Base-by-base conservation (phyloP, 2,113 vertebrate genomes). In the Herpetotheres cachinnans region DNA sequence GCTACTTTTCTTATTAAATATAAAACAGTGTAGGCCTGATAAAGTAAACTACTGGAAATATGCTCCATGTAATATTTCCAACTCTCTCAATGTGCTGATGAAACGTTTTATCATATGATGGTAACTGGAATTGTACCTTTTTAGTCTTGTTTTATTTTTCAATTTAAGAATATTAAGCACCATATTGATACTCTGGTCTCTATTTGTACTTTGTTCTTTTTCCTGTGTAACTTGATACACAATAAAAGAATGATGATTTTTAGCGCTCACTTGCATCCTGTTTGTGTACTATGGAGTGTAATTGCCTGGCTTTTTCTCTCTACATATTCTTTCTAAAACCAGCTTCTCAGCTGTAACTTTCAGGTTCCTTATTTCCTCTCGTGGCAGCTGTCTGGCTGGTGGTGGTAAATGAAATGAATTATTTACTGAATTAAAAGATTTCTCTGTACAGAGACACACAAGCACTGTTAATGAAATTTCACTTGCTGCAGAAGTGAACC, bases 151-250 rank as follows among this genome's bases (percentile, higher is more conserved):
- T 71, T 20, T 90, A 38, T 52, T 36, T 42, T 25, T 40, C 24
- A 38, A 22, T 71, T 84, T 59, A 66, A 94, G 30, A 66, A 18
- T 36, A 97, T 93, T 97, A 95, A 97, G 97, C 89, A 95, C 81
- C 95, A 67, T 95, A 66, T 77, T 94, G 87, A 38, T 59, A 74
- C 55, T 50, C 20, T 59, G 34, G 42, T 26, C n/a, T 91, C 34
- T 49, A 40, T 42, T 36, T 87, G 25, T 74, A 6, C 11, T 16
- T 74, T 9, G 7, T 82, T 89, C 17, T 55, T 91, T 90, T 78
- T 56, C 40, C 34, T 40, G 7, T 46, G 16, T 58, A 36, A 50
- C 24, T 18, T 6, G 3, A 5, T 44, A 18, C 13, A 16, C 0
- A 0, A 10, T 11, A 34, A 34, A 38, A 27, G 11, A 77, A 2